These are phyloP conservation scores for Porphyrio hochstetteri DNA, from an alignment of 2,113 vertebrate species.

Conservation along the genomic window DNA sequence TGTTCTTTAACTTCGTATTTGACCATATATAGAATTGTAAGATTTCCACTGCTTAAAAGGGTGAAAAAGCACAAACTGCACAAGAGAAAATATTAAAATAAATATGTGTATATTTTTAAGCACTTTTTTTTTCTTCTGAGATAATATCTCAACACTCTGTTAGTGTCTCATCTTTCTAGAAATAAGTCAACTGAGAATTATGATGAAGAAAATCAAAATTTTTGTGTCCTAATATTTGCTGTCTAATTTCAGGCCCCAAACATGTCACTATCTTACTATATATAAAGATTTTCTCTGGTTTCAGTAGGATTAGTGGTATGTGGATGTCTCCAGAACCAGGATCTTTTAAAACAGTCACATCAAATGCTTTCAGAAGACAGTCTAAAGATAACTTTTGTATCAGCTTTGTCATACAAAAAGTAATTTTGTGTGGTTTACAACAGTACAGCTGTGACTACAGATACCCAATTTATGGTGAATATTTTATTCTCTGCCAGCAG, in stretches of 20 bases:
- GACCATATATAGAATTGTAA: background rate
- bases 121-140: background rate
- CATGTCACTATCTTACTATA: background rate
- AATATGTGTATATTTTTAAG: background rate
- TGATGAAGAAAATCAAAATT: background rate
- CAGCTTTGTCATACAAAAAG: background rate
- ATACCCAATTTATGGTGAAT: background rate
- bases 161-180: background rate
- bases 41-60: background rate
- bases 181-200: background rate
- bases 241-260: background rate
- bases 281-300: background rate
- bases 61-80: background rate
- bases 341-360: background rate
- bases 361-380: background rate
- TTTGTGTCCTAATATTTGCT: background rate
- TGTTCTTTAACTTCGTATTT: background rate
- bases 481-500: background rate
- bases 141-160: background rate
- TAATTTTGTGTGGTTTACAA: background rate
- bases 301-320: background rate
- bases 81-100: background rate
- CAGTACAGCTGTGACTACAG: background rate
- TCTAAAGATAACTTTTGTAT: background rate
- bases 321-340: background rate